Percentiles rank a stretch among this genome's conserved stretches.
Evolutionary conservation across 2,888 invertebrate species (phyloP).

Genomic region (Tachystola acroxantha): DNA sequence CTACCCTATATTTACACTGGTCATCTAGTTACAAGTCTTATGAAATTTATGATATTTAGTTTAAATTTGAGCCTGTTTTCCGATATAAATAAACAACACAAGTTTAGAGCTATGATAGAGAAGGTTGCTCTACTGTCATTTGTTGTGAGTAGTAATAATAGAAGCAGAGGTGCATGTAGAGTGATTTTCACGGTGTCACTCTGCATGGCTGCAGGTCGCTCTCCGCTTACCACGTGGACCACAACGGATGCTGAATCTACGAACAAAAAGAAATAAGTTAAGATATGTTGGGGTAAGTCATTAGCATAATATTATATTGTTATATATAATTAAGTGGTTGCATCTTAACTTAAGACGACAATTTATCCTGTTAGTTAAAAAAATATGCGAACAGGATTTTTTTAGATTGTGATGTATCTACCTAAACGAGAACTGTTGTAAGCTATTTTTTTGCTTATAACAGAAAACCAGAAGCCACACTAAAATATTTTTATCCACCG

Average conservation of each 20-base stretch:
- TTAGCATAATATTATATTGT: no score
- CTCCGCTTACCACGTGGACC: conserved; percentile 90
- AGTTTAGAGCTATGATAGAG: background rate
- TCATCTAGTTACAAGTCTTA: conserved; percentile 53
- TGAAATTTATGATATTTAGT: conserved; percentile 18
- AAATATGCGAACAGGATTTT: no score
- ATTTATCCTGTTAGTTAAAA: no score
- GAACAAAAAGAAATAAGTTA: conserved; percentile 17
- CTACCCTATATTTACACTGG: conserved; percentile 21
- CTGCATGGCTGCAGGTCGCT: conserved; percentile 82
- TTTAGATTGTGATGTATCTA: no score
- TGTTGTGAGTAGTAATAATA: conserved; percentile 15
- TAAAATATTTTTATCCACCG: no score
- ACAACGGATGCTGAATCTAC: conserved; percentile 88
- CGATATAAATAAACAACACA: conserved; percentile 23
- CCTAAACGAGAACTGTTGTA: no score
- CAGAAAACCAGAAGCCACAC: no score
- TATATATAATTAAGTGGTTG: no score
- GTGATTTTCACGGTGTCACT: conserved; percentile 41
- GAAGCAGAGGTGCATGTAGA: conserved; percentile 26
- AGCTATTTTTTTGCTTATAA: no score
- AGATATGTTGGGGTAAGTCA: no score
- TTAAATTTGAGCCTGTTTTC: conserved; percentile 22
- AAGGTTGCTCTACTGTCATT: conserved; percentile 28
- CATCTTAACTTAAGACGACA: no score